phyloP scores from a whole-genome alignment of 64 coral and sea anemone genomes.

The Stichodactyla mertensii region DNA sequence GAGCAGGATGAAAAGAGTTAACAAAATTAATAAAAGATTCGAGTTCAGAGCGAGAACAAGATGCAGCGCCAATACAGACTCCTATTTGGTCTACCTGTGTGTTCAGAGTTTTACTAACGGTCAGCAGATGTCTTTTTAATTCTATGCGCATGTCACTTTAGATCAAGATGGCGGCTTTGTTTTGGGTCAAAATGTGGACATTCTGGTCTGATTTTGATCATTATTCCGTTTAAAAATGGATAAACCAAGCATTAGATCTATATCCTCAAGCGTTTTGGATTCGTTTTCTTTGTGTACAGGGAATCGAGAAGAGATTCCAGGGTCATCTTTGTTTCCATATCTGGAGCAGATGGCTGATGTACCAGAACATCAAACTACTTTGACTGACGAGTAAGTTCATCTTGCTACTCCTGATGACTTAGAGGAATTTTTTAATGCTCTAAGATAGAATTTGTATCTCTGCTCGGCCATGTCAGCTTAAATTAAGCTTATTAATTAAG shows the following conservation, averaged over 20 bases:
- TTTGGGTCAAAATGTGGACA: neutral
- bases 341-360: constrained; percentile 16
- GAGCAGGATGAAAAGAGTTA: no score
- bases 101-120: neutral
- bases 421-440: no score
- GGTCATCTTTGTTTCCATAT: constrained; percentile 22
- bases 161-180: neutral
- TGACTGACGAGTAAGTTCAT: neutral
- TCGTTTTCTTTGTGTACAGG: constrained; percentile 39
- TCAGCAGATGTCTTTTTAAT: neutral
- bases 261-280: constrained; percentile 41
- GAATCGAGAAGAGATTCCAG: constrained; percentile 30
- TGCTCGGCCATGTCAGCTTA: no score
- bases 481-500: no score
- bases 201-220: neutral
- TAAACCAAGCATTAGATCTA: constrained; percentile 4
- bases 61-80: no score
- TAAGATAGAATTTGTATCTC: no score
- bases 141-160: neutral
- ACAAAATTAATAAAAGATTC: no score
- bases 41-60: no score
- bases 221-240: neutral
- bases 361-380: neutral
- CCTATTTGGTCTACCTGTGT: neutral
- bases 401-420: neutral